Base-by-base conservation (phyloP, 2,888 invertebrate genomes). In the Muschampia plurimacula region DNA sequence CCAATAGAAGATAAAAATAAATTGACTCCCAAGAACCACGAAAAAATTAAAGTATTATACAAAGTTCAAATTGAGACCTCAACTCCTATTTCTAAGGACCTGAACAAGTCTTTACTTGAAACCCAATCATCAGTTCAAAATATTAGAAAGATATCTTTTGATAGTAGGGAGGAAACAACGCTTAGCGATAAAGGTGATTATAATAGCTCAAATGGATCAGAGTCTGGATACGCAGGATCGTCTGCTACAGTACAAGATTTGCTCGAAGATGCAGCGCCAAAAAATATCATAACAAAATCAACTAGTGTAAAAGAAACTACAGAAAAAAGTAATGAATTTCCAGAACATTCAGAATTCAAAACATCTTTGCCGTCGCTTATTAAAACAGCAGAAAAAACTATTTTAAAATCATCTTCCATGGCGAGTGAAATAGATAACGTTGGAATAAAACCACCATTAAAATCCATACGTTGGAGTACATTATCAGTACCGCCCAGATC, bases 381-480 rank as follows among this genome's bases (percentile, higher is more conserved):
- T 44, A 75, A 62, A 79, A 41, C 77, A 76, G 72, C 78, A 49
- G 81, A 78, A 80, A 83, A 79, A 75, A 80, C 82, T 46, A 82
- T 82, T 72, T 67, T 82, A 49, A 78, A 77, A 74, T 84, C 81
- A 28, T 84, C 88, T 41, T 82, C 90, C n/a, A 80, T 90, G 71
- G 76, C 75, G 46, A 77, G 77, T 32, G 83, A 82, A 44, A 79
- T 79, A 8, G 80, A 75, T 74, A 78, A 77, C 60, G 63, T 77
- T 36, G 78, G 79, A 39, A 81, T 79, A 66, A 88, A 83, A 77
- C 62, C 75, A 13, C 81, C 84, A 68, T 74, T 78, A n/a, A 90
- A 89, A 78, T 84, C 83, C 55, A 77, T 88, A 62, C 87, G 89
- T 66, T 89, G 91, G 89, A 92, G 88, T 80, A 88, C 91, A 13